Evolutionary conservation across 2,113 vertebrate species (phyloP).

Genomic region (Tringa solitaria): DNA sequence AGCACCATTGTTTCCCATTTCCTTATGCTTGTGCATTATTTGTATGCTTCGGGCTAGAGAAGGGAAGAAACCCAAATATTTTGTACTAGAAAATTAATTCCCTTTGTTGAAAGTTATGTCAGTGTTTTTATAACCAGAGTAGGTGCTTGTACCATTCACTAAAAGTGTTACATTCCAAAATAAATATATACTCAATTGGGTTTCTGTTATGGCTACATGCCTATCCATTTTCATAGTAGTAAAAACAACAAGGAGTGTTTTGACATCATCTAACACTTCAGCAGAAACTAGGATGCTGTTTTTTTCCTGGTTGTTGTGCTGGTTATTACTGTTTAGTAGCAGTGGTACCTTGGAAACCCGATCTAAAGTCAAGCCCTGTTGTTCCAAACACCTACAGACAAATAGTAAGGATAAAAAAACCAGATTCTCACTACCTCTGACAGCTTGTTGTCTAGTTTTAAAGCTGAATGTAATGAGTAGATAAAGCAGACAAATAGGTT

Average conservation of each 20-base stretch:
- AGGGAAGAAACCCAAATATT: neutral
- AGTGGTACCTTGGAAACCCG: neutral
- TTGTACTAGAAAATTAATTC: neutral
- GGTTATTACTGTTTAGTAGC: neutral
- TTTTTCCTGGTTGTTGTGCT: neutral
- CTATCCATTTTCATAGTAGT: neutral
- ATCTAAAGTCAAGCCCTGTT: neutral
- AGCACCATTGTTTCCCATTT: neutral
- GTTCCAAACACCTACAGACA: neutral
- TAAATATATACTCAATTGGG: neutral
- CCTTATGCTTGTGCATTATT: neutral
- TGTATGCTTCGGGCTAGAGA: neutral
- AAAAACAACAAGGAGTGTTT: neutral
- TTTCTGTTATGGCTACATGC: neutral
- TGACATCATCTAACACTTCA: neutral
- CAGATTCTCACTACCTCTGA: neutral
- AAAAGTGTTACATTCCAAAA: neutral
- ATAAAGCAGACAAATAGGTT: neutral
- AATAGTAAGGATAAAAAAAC: neutral
- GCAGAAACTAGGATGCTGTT: neutral
- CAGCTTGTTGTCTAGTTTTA: neutral
- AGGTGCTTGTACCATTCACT: neutral
- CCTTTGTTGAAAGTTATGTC: neutral
- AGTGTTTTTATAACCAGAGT: neutral
- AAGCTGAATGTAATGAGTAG: neutral